phyloP scores from a whole-genome alignment of 2,888 invertebrate species.

The Cyrtodaria siliqua region DNA sequence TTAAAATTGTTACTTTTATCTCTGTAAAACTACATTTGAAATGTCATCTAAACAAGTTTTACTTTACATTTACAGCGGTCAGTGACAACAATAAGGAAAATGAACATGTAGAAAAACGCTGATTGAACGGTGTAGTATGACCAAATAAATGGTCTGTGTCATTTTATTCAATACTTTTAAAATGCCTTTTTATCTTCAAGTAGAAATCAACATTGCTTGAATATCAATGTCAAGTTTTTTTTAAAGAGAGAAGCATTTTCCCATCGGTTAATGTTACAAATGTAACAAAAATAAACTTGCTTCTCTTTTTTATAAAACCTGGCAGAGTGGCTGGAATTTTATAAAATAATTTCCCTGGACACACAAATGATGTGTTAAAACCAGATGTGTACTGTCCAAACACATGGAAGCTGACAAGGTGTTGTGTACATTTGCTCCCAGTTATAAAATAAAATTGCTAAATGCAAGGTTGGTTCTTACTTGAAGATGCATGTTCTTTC shows the following conservation, averaged over 20 bases:
- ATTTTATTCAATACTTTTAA: constrained; percentile 22
- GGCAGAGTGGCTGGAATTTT: background rate
- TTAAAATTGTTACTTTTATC: background rate
- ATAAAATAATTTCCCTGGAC: background rate
- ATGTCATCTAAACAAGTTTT: constrained; percentile 17
- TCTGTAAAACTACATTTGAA: background rate
- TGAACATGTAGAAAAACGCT: constrained; percentile 5
- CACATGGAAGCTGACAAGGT: background rate
- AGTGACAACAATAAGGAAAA: constrained; percentile 7
- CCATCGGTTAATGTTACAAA: no score
- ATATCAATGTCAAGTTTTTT: no score
- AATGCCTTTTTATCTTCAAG: no score
- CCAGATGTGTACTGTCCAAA: constrained; percentile 9
- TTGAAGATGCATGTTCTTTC: background rate
- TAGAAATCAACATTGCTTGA: no score
- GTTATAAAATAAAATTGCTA: no score
- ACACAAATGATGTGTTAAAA: background rate
- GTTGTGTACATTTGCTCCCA: no score
- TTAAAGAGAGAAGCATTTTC: no score
- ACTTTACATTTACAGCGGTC: constrained; percentile 27
- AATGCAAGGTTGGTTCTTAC: no score
- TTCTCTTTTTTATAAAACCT: background rate
- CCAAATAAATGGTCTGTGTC: constrained; percentile 67
- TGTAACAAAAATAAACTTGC: no score
- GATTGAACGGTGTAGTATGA: constrained; percentile 64